A percentile compares a stretch with the other conserved stretches of the same genome.
These are phyloP conservation scores for Myotis planiceps DNA, from an alignment of 2,797 vertebrate genomes.

Conservation along the genomic window DNA sequence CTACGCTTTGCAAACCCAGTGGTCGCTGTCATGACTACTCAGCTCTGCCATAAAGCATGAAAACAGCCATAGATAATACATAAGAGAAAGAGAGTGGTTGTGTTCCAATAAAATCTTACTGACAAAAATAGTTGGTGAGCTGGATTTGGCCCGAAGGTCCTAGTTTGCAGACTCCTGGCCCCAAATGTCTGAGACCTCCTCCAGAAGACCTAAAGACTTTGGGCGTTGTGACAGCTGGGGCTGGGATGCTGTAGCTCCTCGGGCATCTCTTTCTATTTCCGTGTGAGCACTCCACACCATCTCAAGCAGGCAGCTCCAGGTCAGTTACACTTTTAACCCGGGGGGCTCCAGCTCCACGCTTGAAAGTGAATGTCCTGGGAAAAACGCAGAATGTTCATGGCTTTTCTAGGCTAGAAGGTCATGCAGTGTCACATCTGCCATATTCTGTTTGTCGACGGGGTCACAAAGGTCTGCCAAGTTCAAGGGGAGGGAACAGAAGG, in stretches of 20 bases:
- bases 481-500: background rate
- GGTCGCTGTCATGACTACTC: background rate
- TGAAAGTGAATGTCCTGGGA: background rate
- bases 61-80: background rate
- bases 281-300: background rate
- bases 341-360: background rate
- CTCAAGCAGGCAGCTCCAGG: background rate
- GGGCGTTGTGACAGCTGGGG: background rate
- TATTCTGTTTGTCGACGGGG: background rate
- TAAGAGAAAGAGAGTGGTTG: background rate
- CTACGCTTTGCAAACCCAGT: background rate
- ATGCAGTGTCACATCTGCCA: background rate
- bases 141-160: background rate
- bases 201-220: background rate
- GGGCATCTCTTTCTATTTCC: background rate
- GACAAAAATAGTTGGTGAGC: background rate
- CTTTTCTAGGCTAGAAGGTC: background rate
- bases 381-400: background rate
- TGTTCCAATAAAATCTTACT: background rate
- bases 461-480: background rate
- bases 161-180: background rate
- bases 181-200: background rate
- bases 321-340: background rate
- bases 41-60: background rate
- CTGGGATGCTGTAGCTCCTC: background rate